These are phyloP conservation scores for Ichneumoninae sp. DNA, from an alignment of 2,888 invertebrate species.

Conservation along the genomic window DNA sequence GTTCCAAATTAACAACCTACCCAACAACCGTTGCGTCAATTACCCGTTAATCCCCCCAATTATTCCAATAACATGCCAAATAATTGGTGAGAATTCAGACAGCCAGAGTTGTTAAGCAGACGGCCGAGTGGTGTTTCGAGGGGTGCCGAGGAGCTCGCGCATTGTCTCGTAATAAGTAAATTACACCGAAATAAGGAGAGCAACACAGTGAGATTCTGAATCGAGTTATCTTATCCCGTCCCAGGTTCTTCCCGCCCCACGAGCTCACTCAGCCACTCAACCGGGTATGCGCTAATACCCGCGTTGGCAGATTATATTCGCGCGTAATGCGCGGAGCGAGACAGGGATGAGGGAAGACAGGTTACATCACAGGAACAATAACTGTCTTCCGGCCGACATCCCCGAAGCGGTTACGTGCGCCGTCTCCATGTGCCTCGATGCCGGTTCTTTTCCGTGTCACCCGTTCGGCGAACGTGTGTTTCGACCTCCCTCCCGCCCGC, in stretches of 20 bases:
- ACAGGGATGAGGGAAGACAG: conserved; percentile 17
- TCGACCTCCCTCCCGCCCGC: neutral
- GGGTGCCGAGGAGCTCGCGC: conserved; percentile 49
- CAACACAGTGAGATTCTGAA: conserved; percentile 37
- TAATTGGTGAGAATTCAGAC: conserved; percentile 61
- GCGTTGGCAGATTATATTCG: conserved; percentile 58
- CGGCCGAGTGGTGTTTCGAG: conserved; percentile 17
- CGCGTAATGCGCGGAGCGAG: conserved; percentile 53
- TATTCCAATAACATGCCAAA: conserved; percentile 50
- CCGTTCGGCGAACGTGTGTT: neutral
- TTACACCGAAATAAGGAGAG: conserved; percentile 43
- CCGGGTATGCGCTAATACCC: conserved; percentile 37
- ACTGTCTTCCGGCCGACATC: conserved; percentile 37
- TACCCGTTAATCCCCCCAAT: conserved; percentile 13
- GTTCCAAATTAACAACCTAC: neutral
- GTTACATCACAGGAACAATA: conserved; percentile 54
- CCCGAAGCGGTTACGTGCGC: neutral
- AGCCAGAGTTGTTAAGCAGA: conserved; percentile 26
- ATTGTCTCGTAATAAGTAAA: conserved; percentile 62
- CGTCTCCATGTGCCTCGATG: neutral
- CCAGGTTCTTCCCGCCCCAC: conserved; percentile 11
- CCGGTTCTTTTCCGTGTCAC: neutral
- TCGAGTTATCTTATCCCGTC: conserved; percentile 30
- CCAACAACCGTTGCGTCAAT: neutral
- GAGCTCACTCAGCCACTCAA: conserved; percentile 5